phyloP scores from a whole-genome alignment of 23 tunicate species.

The Halocynthia aurantium region DNA sequence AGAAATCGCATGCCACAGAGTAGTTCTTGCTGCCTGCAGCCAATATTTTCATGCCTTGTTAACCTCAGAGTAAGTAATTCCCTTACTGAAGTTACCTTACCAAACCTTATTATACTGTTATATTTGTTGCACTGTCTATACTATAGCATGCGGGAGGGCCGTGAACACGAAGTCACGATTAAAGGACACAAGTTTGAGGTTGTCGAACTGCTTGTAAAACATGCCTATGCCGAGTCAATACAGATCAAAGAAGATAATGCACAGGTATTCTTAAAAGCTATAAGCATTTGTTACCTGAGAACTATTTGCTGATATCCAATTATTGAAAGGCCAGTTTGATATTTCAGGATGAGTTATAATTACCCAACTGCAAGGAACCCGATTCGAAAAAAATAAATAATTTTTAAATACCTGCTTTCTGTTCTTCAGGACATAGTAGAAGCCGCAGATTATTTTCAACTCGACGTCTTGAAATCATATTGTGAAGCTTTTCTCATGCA shows the following conservation, averaged over 20 bases:
- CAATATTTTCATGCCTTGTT: constrained; percentile 74
- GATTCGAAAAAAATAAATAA: too few relatives aligned
- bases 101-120: neutral
- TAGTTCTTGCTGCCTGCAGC: constrained; percentile 82
- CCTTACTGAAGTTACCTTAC: neutral
- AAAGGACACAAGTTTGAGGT: constrained; percentile 65
- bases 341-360: too few relatives aligned
- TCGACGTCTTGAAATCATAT: constrained; percentile 48
- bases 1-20: constrained; percentile 75
- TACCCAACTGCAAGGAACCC: too few relatives aligned
- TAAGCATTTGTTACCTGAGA: too few relatives aligned
- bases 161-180: constrained; percentile 60
- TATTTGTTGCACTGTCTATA: constrained; percentile 7
- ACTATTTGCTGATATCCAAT: too few relatives aligned
- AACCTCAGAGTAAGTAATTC: constrained; percentile 32
- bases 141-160: constrained; percentile 51
- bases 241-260: constrained; percentile 51
- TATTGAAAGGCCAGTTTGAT: too few relatives aligned
- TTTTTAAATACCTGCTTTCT: neutral
- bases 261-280: constrained; percentile 20
- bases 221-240: constrained; percentile 72
- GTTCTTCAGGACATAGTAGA: constrained; percentile 64
- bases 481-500: constrained; percentile 68
- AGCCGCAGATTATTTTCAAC: constrained; percentile 89
- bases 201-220: constrained; percentile 59